These are phyloP conservation scores for Callosobruchus maculatus DNA, from an alignment of 2,888 invertebrate genomes.

Conservation along the genomic window DNA sequence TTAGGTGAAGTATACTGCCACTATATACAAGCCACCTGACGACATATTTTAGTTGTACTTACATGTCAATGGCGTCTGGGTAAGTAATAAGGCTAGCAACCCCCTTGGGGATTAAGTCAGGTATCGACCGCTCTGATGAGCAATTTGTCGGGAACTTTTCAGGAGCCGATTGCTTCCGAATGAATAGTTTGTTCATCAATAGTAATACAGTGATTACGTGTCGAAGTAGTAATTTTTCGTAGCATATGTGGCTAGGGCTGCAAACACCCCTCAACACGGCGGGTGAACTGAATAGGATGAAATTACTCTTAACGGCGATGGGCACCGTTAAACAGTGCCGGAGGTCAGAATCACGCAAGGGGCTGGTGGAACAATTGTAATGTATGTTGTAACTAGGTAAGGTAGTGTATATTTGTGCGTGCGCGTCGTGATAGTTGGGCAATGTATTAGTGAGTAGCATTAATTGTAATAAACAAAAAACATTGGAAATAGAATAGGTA, in stretches of 20 bases:
- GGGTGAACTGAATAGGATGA: background rate
- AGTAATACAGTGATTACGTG: constrained; percentile 1
- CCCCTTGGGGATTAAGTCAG: background rate
- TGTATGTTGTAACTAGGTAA: no score
- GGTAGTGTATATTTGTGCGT: no score
- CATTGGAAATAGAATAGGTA: no score
- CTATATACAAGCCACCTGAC: no score
- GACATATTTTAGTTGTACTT: background rate
- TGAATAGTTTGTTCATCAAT: background rate
- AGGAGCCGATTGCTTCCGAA: background rate
- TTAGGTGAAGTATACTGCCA: no score
- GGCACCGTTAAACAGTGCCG: background rate
- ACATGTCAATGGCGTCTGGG: background rate
- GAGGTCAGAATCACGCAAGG: background rate
- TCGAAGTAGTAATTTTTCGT: background rate
- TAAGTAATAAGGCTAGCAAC: background rate
- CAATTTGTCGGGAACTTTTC: background rate
- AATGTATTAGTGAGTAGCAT: no score
- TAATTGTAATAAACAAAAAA: no score
- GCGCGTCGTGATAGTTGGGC: no score
- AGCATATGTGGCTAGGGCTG: background rate
- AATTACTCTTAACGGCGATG: constrained; percentile 1
- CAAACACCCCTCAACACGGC: background rate
- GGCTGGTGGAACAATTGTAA: no score
- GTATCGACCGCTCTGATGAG: background rate